Conservation (phyloP, 2,113 vertebrate species). For the Phalacrocorax carbo region DNA sequence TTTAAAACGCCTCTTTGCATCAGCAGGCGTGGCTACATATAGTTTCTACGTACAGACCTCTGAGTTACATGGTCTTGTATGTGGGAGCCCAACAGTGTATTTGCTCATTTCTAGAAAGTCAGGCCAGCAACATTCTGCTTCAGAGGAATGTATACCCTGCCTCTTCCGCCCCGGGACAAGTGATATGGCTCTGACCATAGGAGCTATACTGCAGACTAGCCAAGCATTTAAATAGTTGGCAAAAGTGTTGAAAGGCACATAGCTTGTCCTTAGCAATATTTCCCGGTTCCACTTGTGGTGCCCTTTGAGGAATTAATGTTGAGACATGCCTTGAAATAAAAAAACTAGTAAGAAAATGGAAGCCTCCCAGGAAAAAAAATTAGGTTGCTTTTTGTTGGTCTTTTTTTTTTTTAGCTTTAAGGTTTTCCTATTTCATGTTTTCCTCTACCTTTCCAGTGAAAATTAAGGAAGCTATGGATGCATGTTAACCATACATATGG, state of each 20-base stretch:
- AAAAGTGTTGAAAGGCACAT: constrained; percentile 74
- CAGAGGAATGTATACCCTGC: neutral
- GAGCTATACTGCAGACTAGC: neutral
- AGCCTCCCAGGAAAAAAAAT: constrained; percentile 1
- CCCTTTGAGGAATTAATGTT: constrained; percentile 39
- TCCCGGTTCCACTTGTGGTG: constrained; percentile 7
- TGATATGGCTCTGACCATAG: neutral
- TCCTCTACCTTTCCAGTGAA: constrained; percentile 22
- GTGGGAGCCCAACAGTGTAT: neutral
- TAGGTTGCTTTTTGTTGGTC: neutral
- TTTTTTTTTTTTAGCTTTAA: neutral
- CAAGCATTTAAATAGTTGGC: constrained; percentile 39
- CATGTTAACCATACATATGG: neutral
- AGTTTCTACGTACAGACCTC: neutral
- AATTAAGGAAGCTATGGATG: constrained; percentile 59
- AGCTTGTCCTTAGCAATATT: constrained; percentile 58
- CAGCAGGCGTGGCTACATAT: neutral
- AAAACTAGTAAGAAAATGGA: constrained; percentile 49
- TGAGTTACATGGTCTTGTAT: neutral
- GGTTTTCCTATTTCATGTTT: neutral
- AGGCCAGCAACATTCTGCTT: neutral
- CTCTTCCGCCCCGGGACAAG: neutral
- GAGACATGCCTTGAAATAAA: constrained; percentile 40
- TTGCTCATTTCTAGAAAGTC: neutral
- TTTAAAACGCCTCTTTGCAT: constrained; percentile 27